Percentiles rank a stretch among this genome's conserved stretches.
phyloP scores from a whole-genome alignment of 2,113 vertebrate genomes.

The Scytalopus superciliaris region DNA sequence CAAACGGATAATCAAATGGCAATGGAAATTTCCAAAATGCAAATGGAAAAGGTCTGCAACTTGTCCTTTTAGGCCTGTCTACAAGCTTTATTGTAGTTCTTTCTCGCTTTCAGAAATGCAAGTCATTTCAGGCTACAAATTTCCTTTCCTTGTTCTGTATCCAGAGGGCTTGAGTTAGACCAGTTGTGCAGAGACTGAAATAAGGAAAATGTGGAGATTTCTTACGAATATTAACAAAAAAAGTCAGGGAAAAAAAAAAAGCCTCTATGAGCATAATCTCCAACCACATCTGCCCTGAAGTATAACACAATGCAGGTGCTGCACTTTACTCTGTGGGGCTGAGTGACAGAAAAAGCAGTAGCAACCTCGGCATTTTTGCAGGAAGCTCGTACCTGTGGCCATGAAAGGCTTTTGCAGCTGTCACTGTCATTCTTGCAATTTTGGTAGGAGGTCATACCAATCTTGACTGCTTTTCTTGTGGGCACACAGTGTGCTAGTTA shows the following conservation, averaged over 20 bases:
- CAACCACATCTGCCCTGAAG: not conserved
- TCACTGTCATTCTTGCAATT: not conserved
- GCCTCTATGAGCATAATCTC: not conserved
- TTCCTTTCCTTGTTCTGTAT: not conserved
- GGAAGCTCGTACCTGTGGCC: not conserved
- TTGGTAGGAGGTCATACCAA: not conserved
- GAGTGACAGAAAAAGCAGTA: not conserved
- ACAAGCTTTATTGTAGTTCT: not conserved
- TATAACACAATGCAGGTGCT: not conserved
- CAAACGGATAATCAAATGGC: not conserved
- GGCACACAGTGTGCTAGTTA: not conserved
- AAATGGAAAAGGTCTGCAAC: not conserved
- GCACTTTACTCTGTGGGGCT: not conserved
- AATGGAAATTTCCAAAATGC: not conserved
- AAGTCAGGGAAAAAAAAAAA: not conserved
- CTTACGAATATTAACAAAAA: not conserved
- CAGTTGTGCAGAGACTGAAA: not conserved
- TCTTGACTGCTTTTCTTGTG: not conserved
- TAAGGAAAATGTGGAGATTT: not conserved
- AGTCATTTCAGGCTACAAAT: not conserved
- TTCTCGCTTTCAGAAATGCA: not conserved
- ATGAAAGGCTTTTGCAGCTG: not conserved
- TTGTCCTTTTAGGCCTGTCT: not conserved
- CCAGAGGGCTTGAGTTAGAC: not conserved
- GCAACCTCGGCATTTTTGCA: not conserved